Evolutionary conservation across 2,888 invertebrate genomes (phyloP), one percentile per base, ranked within the genome.

Genomic region (Cerceris rybyensis): DNA sequence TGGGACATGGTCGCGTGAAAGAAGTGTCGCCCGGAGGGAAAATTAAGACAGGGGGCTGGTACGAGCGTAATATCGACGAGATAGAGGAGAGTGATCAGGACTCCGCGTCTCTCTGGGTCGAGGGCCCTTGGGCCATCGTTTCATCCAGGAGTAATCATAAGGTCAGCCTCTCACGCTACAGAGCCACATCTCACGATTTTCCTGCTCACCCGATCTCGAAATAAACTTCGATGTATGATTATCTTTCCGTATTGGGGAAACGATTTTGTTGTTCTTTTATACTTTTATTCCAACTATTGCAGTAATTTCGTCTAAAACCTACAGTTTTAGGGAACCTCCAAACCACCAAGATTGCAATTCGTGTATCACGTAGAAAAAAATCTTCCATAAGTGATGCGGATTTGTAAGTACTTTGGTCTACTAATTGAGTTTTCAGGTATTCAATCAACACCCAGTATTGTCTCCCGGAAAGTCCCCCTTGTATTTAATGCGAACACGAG

Each of bases 121-220:
- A 70, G 28, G 55, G 76, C 77, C 83, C 77, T 73, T 73, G 74
- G 78, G 80, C 73, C 70, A 76, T 69, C 70, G 54, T 58, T 79
- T 57, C 61, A 79, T 81, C 70, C 72, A 60, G 46, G 55, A 54
- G 59, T 73, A 78, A 83, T 82, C 83, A 78, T 85, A 85, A 85
- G 84, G 84, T 85, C 85, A 83, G 70, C 76, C 85, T 85, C 85
- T 85, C 85, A 85, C 84, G 84, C 83, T 80, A 73, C 52, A 52
- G 17, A 43, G 74, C 54, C 69, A 41, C 69, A 42, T 16, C 70
- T 72, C 82, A 81, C 80, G 79, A 85, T 81, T 81, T 73, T 80
- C 69, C 85, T 78, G 78, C 82, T 80, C 63, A 58, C 64, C 42
- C 43, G 67, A 70, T 70, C 28, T 28, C 74, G 74, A 67, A 74